Evolutionary conservation across 2,888 invertebrate genomes (phyloP).

Genomic region (Diogma glabrata): DNA sequence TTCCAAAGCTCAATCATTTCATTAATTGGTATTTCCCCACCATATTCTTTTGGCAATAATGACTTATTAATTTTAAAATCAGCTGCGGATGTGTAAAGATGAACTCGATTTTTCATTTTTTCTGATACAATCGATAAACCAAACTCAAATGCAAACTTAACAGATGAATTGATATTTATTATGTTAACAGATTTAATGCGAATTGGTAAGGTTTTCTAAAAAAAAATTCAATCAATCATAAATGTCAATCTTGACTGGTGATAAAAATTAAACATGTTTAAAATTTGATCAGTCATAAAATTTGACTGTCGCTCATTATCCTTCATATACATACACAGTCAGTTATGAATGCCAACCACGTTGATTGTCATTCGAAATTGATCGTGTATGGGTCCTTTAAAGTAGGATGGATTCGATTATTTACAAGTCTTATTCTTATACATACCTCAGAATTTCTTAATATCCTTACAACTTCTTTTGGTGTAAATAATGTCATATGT

Average conservation of each 20-base stretch:
- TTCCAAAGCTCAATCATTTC: conserved; percentile 73
- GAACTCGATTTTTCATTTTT: conserved; percentile 60
- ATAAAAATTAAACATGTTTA: conserved; percentile 3
- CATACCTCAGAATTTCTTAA: conserved; percentile 71
- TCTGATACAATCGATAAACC: conserved; percentile 66
- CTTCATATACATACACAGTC: neutral
- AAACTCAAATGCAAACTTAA: conserved; percentile 65
- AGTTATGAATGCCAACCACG: too few relatives aligned
- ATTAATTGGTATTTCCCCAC: conserved; percentile 69
- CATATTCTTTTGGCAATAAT: conserved; percentile 68
- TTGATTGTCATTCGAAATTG: too few relatives aligned
- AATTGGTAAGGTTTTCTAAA: conserved; percentile 61
- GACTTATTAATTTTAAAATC: conserved; percentile 49
- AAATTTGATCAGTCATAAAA: neutral
- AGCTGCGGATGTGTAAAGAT: conserved; percentile 49
- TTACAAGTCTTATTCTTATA: too few relatives aligned
- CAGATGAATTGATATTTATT: conserved; percentile 59
- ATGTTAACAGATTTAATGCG: conserved; percentile 69
- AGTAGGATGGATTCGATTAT: conserved; percentile 2
- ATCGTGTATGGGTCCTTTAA: too few relatives aligned
- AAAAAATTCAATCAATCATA: conserved; percentile 8
- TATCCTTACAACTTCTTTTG: conserved; percentile 64
- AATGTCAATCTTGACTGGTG: too few relatives aligned
- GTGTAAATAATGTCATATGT: conserved; percentile 64
- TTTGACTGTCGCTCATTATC: too few relatives aligned